phyloP scores from a whole-genome alignment of 2,797 vertebrate species.

The Cephalopachus bancanus region DNA sequence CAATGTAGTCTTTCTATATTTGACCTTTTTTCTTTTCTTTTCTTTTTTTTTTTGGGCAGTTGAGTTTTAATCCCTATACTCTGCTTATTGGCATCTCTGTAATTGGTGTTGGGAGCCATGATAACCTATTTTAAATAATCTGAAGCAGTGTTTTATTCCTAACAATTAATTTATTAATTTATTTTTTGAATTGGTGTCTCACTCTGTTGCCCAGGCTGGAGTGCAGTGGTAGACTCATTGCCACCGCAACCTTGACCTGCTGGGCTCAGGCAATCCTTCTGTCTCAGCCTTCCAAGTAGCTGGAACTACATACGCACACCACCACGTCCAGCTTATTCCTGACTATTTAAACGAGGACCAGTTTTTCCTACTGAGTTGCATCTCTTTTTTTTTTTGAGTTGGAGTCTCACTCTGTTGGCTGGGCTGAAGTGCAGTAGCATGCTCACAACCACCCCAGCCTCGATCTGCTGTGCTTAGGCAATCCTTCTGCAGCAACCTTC shows the following conservation, averaged over 20 bases:
- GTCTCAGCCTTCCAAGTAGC: too few species aligned
- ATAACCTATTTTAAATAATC: background rate
- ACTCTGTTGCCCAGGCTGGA: too few species aligned
- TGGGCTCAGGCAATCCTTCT: too few species aligned
- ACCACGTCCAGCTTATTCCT: background rate
- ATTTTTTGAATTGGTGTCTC: too few species aligned
- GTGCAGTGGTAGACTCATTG: too few species aligned
- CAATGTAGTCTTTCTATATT: accelerated
- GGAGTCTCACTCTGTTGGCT: too few species aligned
- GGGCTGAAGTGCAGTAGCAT: too few species aligned
- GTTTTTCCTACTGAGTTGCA: background rate
- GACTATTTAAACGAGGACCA: background rate
- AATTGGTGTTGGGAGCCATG: background rate
- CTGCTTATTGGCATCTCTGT: background rate
- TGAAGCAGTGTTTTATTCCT: background rate
- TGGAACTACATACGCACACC: too few species aligned
- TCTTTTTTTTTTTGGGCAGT: background rate
- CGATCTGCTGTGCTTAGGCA: too few species aligned
- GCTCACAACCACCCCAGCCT: too few species aligned
- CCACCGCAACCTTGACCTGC: too few species aligned
- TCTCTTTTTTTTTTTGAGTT: background rate
- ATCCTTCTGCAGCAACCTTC: too few species aligned
- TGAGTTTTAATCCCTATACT: background rate
- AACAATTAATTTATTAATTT: background rate
- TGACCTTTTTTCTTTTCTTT: background rate